Base-by-base conservation (phyloP, 2,888 invertebrate species). In the Caenorhabditis wallacei region DNA sequence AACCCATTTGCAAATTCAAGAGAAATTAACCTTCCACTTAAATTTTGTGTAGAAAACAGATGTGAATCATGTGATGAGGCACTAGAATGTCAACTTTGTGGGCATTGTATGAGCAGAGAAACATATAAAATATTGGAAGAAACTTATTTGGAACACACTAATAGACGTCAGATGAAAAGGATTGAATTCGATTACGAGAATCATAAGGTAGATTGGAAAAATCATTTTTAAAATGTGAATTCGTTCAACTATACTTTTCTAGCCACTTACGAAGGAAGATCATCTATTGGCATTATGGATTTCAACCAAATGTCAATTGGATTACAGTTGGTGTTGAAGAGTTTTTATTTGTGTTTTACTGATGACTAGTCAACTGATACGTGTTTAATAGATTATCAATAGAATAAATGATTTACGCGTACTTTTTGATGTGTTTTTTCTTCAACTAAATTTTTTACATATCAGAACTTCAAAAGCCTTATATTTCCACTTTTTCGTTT, bases 231-330 rank as follows among this genome's bases (percentile, higher is more conserved):
- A 8, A 3, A 7, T 30, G 3, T 68, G 13, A 40, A 26, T 22
- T 48, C n/a, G n/a, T 2, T 20, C 20, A 10, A 48, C 13, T 24
- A 79, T 26, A 7, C 2, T 80, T 86, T n/a, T 26, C 84, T 40
- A 88, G 72, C 86, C 88, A 11, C 46, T 84, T 18, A 87, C 88
- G 13, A 94, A 93, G 84, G 82, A 87, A 46, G 97, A 97, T 93
- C 94, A 94, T 92, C 93, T 96, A 82, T 94, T 96, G 92, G 94
- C 95, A 64, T 93, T 95, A 81, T 98, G 97, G 97, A 96, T 95
- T 92, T 94, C 95, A 92, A 96, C 95, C 63, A 97, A 97, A 93
- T 98, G 97, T 92, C 93, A 95, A 85, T 93, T 94, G 81, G 96
- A 97, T 90, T 87, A 92, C 3, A 94, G 94, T 37, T 97, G 96